Conservation (phyloP, 2,113 vertebrate species). For the Indicator indicator region DNA sequence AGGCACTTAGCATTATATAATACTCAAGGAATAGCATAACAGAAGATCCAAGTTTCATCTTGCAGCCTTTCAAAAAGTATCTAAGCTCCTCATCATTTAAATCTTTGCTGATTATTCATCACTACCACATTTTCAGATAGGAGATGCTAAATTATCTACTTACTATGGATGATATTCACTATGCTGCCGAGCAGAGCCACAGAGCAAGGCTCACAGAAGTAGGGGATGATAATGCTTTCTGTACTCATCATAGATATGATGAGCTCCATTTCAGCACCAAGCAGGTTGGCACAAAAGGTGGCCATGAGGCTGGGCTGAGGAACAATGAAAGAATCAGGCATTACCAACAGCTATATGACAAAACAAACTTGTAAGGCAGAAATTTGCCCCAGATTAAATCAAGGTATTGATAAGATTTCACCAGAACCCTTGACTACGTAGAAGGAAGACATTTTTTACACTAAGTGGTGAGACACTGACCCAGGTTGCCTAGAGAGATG, state of each 20-base stretch:
- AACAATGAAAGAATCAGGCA: not conserved
- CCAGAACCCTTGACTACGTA: not conserved
- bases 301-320: not conserved
- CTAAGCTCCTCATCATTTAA: constrained; percentile 4
- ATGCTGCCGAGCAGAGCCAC: not conserved
- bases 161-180: constrained; percentile 49
- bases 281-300: not conserved
- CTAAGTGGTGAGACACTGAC: no score
- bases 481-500: no score
- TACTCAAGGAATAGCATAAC: not conserved
- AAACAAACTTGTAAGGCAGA: not conserved
- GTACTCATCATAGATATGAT: not conserved
- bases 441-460: no score
- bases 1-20: not conserved
- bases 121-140: not conserved
- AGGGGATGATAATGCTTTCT: not conserved
- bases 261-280: constrained; percentile 10
- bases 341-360: not conserved
- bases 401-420: not conserved
- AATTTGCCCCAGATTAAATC: not conserved
- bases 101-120: constrained; percentile 33
- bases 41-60: not conserved
- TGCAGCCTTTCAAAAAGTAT: constrained; percentile 4
- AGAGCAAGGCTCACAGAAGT: not conserved
- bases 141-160: constrained; percentile 40